These are phyloP conservation scores for Platygyra sinensis DNA, from an alignment of 64 coral and sea anemone species.

Conservation along the genomic window DNA sequence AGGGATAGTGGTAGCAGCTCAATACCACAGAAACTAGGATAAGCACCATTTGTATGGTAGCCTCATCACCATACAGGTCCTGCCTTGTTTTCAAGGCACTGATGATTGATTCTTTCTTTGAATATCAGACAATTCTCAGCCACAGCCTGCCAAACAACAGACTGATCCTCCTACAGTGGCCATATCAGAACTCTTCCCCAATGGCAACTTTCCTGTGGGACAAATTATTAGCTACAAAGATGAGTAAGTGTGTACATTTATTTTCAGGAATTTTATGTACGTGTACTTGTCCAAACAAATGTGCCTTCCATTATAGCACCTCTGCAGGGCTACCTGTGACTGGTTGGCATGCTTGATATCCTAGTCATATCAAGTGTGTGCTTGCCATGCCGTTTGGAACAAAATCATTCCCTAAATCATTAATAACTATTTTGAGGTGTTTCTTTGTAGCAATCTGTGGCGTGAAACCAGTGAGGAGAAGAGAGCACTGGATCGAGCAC, in stretches of 20 bases:
- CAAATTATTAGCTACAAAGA: constrained; percentile 88
- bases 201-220: constrained; percentile 81
- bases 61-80: too few relatives aligned
- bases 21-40: too few relatives aligned
- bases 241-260: constrained; percentile 72
- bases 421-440: neutral
- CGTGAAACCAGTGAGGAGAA: constrained; percentile 97
- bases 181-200: constrained; percentile 83
- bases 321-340: too few relatives aligned
- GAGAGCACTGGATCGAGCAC: constrained; percentile 82
- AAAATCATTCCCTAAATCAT: neutral
- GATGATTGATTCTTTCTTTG: neutral
- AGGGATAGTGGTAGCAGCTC: too few relatives aligned
- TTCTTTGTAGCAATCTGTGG: constrained; percentile 83
- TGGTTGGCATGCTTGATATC: too few relatives aligned
- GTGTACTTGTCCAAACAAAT: too few relatives aligned
- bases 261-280: neutral
- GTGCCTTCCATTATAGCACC: too few relatives aligned
- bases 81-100: neutral
- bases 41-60: too few relatives aligned
- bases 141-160: constrained; percentile 31
- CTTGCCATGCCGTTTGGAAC: too few relatives aligned
- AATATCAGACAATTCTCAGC: neutral
- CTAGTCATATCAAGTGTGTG: too few relatives aligned
- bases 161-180: constrained; percentile 93